These are phyloP conservation scores for Hiodon tergisus DNA, from an alignment of 2,113 vertebrate genomes.

Conservation along the genomic window DNA sequence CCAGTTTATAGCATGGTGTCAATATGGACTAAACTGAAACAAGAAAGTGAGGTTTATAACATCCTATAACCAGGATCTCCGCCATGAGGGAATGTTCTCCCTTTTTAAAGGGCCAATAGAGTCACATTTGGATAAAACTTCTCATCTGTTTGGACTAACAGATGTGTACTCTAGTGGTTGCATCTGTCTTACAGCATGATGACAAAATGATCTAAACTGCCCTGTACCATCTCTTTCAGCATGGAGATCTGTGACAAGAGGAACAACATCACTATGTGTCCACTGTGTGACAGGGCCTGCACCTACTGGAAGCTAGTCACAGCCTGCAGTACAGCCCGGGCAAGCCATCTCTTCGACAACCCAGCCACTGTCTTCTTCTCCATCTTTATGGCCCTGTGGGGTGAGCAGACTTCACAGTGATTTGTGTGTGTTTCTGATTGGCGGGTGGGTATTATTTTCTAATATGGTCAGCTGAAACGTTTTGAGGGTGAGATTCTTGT, in stretches of 20 bases:
- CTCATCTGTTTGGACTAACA: not conserved
- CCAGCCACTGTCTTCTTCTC: conserved; percentile 97
- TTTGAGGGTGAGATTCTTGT: too few relatives aligned
- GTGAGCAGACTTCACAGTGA: conserved; percentile 55
- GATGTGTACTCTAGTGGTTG: not conserved
- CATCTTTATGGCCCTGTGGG: conserved; percentile 97
- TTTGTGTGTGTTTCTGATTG: too few relatives aligned
- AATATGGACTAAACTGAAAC: too few relatives aligned
- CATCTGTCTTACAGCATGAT: not conserved
- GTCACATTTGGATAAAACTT: not conserved
- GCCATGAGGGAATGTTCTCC: too few relatives aligned
- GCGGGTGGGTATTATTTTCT: not conserved
- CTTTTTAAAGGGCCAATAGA: too few relatives aligned
- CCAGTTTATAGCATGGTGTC: too few relatives aligned
- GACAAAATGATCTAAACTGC: not conserved
- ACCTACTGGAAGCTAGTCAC: conserved; percentile 93
- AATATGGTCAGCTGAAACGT: not conserved
- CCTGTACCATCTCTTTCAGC: too few relatives aligned
- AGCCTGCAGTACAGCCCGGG: conserved; percentile 84
- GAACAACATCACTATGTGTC: conserved; percentile 95
- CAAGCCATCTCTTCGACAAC: conserved; percentile 96
- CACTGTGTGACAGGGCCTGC: conserved; percentile 86
- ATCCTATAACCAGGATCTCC: too few relatives aligned
- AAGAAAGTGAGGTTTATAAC: too few relatives aligned
- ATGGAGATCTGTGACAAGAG: conserved; percentile 87